Evolutionary conservation across 2,888 invertebrate species (phyloP).

Genomic region (Bugula neritina): DNA sequence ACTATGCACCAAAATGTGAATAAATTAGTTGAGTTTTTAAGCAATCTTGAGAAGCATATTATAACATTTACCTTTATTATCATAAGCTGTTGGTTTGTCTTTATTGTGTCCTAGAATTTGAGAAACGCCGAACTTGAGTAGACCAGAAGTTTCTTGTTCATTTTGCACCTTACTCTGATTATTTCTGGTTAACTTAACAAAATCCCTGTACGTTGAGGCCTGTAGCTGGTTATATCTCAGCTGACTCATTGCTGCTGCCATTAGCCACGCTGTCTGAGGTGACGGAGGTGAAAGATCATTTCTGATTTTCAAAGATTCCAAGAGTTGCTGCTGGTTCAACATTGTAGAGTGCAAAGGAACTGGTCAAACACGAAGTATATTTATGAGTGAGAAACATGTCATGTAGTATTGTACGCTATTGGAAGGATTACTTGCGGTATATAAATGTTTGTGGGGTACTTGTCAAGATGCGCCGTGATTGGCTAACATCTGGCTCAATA

Average conservation of each 20-base stretch:
- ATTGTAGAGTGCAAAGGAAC: no score
- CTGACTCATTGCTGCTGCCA: constrained; percentile 13
- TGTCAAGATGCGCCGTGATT: no score
- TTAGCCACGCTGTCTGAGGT: constrained; percentile 23
- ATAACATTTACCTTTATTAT: neutral
- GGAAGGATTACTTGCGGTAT: no score
- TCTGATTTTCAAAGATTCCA: neutral
- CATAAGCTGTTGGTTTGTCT: neutral
- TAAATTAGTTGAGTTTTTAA: no score
- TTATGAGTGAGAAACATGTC: no score
- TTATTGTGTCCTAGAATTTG: neutral
- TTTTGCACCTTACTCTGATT: no score
- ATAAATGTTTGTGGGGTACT: no score
- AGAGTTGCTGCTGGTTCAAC: neutral
- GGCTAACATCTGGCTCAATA: no score
- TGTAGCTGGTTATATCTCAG: neutral
- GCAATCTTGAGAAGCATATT: no score
- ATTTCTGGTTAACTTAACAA: neutral
- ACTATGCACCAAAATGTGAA: no score
- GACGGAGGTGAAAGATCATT: neutral
- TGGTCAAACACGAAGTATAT: no score
- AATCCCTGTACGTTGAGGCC: neutral
- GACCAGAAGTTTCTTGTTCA: neutral
- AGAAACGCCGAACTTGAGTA: constrained; percentile 15
- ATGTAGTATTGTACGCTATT: no score